Conservation (phyloP, 2,113 vertebrate genomes). For the Myiagra hebetior region DNA sequence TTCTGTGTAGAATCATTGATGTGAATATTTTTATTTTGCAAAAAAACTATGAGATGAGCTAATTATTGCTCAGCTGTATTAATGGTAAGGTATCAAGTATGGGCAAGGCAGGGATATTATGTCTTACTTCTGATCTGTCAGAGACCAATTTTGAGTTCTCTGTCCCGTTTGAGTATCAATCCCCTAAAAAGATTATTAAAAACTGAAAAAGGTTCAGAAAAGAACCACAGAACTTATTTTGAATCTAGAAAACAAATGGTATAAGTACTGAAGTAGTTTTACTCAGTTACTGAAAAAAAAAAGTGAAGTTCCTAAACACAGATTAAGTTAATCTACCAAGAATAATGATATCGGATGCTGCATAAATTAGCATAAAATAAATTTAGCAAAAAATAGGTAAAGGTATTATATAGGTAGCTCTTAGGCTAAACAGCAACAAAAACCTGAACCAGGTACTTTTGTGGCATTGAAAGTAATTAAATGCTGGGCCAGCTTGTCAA, state of each 20-base stretch:
- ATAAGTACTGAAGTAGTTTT: background rate
- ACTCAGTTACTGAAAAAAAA: background rate
- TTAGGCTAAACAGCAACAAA: background rate
- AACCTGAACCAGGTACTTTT: background rate
- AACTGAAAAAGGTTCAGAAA: background rate
- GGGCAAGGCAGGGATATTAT: background rate
- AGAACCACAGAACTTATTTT: background rate
- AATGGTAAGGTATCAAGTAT: background rate
- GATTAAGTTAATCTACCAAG: background rate
- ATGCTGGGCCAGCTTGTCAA: background rate
- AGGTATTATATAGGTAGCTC: background rate
- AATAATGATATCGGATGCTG: background rate
- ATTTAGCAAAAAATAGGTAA: background rate
- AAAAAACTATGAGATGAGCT: background rate
- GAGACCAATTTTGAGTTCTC: background rate
- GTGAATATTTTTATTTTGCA: background rate
- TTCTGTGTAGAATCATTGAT: background rate
- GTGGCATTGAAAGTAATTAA: background rate
- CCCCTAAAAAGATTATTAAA: background rate
- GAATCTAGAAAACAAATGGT: background rate
- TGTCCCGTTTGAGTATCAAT: background rate
- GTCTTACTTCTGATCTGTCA: background rate
- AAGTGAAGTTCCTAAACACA: background rate
- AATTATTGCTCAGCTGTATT: background rate
- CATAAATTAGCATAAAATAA: background rate